Evolutionary conservation across 2,113 vertebrate species (phyloP).

Genomic region (Lamprotornis superbus): DNA sequence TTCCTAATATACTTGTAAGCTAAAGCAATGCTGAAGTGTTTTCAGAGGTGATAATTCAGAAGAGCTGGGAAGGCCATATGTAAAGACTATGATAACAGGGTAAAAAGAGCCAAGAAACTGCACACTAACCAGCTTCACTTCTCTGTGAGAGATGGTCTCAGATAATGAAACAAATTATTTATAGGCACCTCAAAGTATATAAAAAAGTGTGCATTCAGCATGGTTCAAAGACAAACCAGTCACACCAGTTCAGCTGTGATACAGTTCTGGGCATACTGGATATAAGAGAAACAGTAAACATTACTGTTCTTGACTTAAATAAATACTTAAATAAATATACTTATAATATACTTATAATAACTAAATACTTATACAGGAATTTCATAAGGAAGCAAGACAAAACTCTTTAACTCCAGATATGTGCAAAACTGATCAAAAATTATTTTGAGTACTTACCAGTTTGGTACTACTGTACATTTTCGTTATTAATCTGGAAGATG

Average conservation of each 20-base stretch:
- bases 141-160: background rate
- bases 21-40: background rate
- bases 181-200: background rate
- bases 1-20: background rate
- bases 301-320: background rate
- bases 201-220: background rate
- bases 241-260: background rate
- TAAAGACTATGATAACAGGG: background rate
- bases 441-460: background rate
- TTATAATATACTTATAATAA: no score
- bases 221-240: background rate
- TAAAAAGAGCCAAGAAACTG: background rate
- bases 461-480: background rate
- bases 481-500: background rate
- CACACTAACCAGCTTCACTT: background rate
- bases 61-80: background rate
- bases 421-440: background rate
- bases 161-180: background rate
- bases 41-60: background rate
- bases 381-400: background rate
- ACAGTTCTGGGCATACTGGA: background rate
- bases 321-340: no score
- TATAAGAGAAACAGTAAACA: background rate
- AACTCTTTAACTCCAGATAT: background rate
- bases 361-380: background rate